These are phyloP conservation scores for Sphinx pinastri DNA, from an alignment of 2,888 invertebrate species.

Conservation along the genomic window DNA sequence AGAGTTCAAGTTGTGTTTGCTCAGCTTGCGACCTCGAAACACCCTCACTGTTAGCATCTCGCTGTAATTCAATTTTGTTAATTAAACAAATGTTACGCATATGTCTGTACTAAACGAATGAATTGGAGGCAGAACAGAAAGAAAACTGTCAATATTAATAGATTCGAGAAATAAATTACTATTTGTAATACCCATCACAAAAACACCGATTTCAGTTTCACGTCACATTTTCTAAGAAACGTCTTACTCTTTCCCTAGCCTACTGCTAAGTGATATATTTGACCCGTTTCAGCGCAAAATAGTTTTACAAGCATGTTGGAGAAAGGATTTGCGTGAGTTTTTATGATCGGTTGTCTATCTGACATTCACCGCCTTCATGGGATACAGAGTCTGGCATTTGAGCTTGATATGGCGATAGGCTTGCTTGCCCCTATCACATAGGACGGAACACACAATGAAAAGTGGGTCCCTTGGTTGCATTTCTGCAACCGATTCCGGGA, in stretches of 20 bases:
- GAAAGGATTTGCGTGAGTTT: too few species aligned
- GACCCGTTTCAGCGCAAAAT: too few species aligned
- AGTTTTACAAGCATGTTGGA: too few species aligned
- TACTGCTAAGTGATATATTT: too few species aligned
- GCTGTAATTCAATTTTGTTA: conserved; percentile 16
- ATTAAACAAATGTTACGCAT: conserved; percentile 13
- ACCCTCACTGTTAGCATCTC: conserved; percentile 9
- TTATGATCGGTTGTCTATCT: too few species aligned
- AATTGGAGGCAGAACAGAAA: background rate
- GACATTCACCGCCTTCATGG: too few species aligned
- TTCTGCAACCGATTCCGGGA: too few species aligned
- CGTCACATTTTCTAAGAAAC: background rate
- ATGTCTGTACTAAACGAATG: conserved; percentile 4
- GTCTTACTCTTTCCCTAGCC: background rate
- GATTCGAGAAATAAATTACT: background rate
- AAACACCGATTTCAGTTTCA: background rate
- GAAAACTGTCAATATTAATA: background rate
- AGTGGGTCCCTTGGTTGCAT: too few species aligned
- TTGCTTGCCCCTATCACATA: too few species aligned
- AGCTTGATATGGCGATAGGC: too few species aligned
- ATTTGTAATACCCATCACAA: background rate
- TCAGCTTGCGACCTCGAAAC: conserved; percentile 26
- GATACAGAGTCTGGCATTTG: too few species aligned
- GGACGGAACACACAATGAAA: too few species aligned
- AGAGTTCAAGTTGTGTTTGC: conserved; percentile 23